These are phyloP conservation scores for Galerucella pusilla DNA, from an alignment of 2,888 invertebrate species.

Conservation along the genomic window DNA sequence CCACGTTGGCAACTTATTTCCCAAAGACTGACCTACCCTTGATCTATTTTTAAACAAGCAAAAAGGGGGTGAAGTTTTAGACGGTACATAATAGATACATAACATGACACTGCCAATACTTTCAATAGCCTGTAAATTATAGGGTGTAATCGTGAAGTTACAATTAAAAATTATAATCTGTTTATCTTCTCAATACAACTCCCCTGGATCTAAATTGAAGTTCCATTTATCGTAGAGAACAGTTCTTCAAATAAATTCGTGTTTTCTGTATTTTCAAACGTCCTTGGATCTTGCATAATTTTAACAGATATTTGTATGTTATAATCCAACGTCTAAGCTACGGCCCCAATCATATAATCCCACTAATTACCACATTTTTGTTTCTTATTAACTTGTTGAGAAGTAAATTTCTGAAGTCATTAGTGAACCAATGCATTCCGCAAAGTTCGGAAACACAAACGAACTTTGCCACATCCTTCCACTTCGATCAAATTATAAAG, in stretches of 20 bases:
- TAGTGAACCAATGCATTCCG: neutral
- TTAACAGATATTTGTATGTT: no score
- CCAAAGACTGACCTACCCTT: constrained; percentile 19
- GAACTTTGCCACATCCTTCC: constrained; percentile 4
- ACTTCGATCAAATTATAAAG: neutral
- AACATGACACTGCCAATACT: constrained; percentile 3
- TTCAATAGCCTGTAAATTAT: neutral
- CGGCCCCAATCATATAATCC: neutral
- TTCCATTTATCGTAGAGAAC: no score
- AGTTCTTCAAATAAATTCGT: no score
- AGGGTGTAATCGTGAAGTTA: neutral
- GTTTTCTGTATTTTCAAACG: no score
- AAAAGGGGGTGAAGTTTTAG: constrained; percentile 7
- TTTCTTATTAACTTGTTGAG: neutral
- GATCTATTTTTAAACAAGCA: constrained; percentile 12
- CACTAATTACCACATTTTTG: neutral
- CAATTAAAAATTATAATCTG: no score
- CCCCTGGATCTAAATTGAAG: no score
- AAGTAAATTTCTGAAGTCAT: neutral
- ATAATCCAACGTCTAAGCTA: neutral
- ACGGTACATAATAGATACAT: constrained; percentile 3
- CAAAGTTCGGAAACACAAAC: neutral
- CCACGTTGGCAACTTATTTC: neutral
- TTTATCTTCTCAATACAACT: no score
- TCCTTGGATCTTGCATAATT: no score